Evolutionary conservation across 1,140 invertebrate species (phyloP).

Genomic region (Drosophila murphyi): DNA sequence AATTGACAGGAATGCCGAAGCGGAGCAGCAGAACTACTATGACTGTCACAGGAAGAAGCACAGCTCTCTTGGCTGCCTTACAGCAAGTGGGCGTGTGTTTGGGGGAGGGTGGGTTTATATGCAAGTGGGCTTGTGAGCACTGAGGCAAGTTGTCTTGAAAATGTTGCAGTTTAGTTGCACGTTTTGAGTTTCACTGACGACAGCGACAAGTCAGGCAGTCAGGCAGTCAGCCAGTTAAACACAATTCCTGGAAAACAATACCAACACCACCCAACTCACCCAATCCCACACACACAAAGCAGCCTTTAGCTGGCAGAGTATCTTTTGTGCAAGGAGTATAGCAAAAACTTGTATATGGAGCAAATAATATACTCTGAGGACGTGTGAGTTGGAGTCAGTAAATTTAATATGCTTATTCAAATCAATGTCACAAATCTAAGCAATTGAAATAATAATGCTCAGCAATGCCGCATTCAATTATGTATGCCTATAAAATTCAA

Average conservation of each 20-base stretch:
- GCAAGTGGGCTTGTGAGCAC: slow-evolving; percentile 15
- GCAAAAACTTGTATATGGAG: too few relatives aligned
- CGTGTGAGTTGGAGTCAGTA: too few relatives aligned
- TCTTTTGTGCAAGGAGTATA: too few relatives aligned
- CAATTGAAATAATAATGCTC: too few relatives aligned
- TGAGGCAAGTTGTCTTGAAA: slow-evolving; percentile 39
- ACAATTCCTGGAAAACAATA: slow-evolving; percentile 1
- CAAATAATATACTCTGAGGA: too few relatives aligned
- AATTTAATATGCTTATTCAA: too few relatives aligned
- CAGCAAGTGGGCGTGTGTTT: not conserved
- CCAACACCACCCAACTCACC: not conserved
- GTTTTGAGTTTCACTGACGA: slow-evolving; percentile 65
- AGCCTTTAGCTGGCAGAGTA: too few relatives aligned
- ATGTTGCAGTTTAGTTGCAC: slow-evolving; percentile 57
- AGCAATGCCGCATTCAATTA: too few relatives aligned
- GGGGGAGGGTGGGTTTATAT: slow-evolving; percentile 2
- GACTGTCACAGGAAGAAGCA: slow-evolving; percentile 19
- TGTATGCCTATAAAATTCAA: too few relatives aligned
- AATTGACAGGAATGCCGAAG: slow-evolving; percentile 14
- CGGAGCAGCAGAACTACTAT: slow-evolving; percentile 1
- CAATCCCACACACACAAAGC: not conserved
- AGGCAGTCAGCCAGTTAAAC: slow-evolving; percentile 8
- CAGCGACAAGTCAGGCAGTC: not conserved
- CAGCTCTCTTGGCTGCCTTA: slow-evolving; percentile 19
- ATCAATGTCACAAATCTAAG: too few relatives aligned